Evolutionary conservation across 2,888 invertebrate species (phyloP).

Genomic region (Drosophila multiciliata): DNA sequence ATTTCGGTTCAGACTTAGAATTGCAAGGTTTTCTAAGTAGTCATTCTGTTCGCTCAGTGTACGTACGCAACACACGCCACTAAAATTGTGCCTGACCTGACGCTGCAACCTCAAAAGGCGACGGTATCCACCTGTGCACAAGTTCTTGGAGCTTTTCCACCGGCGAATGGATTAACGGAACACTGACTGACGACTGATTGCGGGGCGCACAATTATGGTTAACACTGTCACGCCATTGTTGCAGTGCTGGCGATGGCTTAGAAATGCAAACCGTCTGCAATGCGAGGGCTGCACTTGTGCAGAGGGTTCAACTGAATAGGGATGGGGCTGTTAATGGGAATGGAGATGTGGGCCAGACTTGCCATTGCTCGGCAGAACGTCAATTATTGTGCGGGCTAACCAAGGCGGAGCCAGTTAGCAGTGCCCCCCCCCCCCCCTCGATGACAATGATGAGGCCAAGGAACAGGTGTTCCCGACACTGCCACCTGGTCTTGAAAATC

Average conservation of each 20-base stretch:
- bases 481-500: conserved; percentile 14
- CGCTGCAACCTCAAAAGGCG: conserved; percentile 30
- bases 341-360: neutral
- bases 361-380: conserved; percentile 20
- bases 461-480: neutral
- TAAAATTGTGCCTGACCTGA: conserved; percentile 34
- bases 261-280: conserved; percentile 51
- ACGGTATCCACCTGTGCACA: conserved; percentile 28
- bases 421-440: conserved; percentile 19
- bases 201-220: conserved; percentile 45
- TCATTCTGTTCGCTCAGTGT: conserved; percentile 31
- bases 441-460: conserved; percentile 27
- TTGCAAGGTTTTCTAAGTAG: neutral
- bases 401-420: conserved; percentile 26
- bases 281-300: conserved; percentile 42
- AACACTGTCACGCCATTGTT: conserved; percentile 49
- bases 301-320: neutral
- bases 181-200: conserved; percentile 38
- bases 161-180: conserved; percentile 5
- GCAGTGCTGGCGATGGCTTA: conserved; percentile 7
- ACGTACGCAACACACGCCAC: conserved; percentile 7
- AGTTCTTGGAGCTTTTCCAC: conserved; percentile 8
- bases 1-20: neutral
- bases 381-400: conserved; percentile 35
- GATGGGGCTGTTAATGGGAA: neutral